Evolutionary conservation across 2,797 vertebrate genomes (phyloP).

Genomic region (Leptoclinus maculatus): DNA sequence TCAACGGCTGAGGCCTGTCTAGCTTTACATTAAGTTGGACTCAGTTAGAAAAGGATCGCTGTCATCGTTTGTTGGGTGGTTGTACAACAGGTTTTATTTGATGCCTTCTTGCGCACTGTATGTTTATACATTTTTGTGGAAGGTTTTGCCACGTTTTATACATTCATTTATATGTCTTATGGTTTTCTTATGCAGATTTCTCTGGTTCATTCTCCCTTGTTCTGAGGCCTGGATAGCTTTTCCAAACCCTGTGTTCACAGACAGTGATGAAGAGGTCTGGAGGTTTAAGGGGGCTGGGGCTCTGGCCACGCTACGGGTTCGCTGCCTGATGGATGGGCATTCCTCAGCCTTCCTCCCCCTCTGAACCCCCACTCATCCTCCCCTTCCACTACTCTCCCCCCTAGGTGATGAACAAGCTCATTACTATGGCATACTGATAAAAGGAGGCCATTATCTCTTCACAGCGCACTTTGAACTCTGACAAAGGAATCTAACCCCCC

Average conservation of each 20-base stretch:
- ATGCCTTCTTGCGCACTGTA: neutral
- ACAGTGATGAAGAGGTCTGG: slow-evolving; percentile 72
- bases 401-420: slow-evolving; percentile 76
- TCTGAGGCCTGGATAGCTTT: slow-evolving; percentile 2
- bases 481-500: slow-evolving; percentile 62
- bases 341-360: slow-evolving; percentile 57
- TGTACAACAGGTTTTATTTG: neutral
- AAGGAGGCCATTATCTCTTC: slow-evolving; percentile 74
- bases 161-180: neutral
- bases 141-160: neutral
- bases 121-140: neutral
- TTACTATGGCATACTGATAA: slow-evolving; percentile 70
- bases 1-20: neutral
- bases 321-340: slow-evolving; percentile 74
- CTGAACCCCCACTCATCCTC: neutral
- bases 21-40: neutral
- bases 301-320: slow-evolving; percentile 44
- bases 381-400: slow-evolving; percentile 31
- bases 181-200: neutral
- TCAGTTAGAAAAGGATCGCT: too few relatives aligned
- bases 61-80: neutral
- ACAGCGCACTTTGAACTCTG: slow-evolving; percentile 70
- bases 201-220: neutral
- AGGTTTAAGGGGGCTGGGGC: slow-evolving; percentile 43
- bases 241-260: slow-evolving; percentile 7